Evolutionary conservation across 2,888 invertebrate genomes (phyloP).

Genomic region (Melikaiella ostensackeni): DNA sequence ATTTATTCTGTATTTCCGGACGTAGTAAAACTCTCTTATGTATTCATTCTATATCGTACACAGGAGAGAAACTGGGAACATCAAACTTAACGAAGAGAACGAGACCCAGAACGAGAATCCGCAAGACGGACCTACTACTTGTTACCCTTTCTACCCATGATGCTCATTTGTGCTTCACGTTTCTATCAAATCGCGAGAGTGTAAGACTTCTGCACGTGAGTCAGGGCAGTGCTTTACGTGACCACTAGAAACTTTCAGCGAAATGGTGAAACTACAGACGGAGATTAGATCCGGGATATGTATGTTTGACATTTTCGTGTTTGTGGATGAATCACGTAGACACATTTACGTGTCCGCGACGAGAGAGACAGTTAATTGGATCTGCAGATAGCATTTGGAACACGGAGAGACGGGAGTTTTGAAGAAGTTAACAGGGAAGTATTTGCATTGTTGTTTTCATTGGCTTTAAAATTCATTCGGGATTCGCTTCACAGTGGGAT

Average conservation of each 20-base stretch:
- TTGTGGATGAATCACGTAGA: slow-evolving; percentile 3
- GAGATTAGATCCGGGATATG: slow-evolving; percentile 2
- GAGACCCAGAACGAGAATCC: no score
- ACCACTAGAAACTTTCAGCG: not conserved
- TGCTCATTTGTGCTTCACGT: not conserved
- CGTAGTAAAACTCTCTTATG: no score
- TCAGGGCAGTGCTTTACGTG: not conserved
- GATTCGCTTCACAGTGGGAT: not conserved
- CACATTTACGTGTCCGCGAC: not conserved
- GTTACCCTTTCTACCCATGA: no score
- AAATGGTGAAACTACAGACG: not conserved
- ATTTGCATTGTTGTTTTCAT: not conserved
- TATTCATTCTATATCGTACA: no score
- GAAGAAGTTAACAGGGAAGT: not conserved
- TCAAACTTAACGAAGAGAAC: no score
- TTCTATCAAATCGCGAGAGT: not conserved
- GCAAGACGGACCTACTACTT: no score
- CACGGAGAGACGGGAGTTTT: not conserved
- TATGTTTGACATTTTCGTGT: slow-evolving; percentile 1
- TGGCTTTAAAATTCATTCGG: not conserved
- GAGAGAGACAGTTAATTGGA: slow-evolving; percentile 7
- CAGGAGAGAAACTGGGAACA: no score
- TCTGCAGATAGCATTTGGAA: slow-evolving; percentile 1
- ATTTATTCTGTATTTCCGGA: no score
- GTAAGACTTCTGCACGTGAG: not conserved